A percentile compares a stretch with the other conserved stretches of the same genome.
Evolutionary conservation across 1,140 invertebrate genomes (phyloP).

Genomic region (Drosophila prosaltans): DNA sequence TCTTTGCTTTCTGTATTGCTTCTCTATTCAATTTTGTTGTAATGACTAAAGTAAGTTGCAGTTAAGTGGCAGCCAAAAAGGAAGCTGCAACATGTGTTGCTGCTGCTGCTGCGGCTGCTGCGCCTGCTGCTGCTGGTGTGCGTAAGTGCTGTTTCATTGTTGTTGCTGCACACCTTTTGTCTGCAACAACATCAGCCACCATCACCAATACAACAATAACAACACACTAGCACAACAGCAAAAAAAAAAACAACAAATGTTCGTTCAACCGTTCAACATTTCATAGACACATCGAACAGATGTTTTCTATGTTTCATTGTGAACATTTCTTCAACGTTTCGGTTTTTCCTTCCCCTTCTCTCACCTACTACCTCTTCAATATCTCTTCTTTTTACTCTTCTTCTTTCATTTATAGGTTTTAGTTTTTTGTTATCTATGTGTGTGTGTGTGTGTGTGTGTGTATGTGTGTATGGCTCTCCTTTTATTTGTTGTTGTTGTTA

Average conservation of each 20-base stretch:
- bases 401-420: constrained; percentile 5
- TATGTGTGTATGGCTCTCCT: constrained; percentile 44
- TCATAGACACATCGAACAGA: constrained; percentile 67
- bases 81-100: constrained; percentile 74
- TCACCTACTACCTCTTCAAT: too few relatives aligned
- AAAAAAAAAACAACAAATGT: constrained; percentile 26
- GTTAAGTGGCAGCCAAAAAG: constrained; percentile 78
- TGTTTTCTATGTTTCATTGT: constrained; percentile 67
- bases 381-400: too few relatives aligned
- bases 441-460: constrained; percentile 13
- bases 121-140: constrained; percentile 24
- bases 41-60: constrained; percentile 74
- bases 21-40: constrained; percentile 20
- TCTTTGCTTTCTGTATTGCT: neutral
- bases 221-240: constrained; percentile 13
- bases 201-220: constrained; percentile 22
- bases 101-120: constrained; percentile 15
- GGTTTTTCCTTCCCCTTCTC: neutral
- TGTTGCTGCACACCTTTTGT: constrained; percentile 69
- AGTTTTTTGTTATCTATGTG: constrained; percentile 25
- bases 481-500: constrained; percentile 44
- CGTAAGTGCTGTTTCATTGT: constrained; percentile 75
- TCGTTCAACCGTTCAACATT: constrained; percentile 13
- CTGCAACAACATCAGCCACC: constrained; percentile 17
- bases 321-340: constrained; percentile 51